Base-by-base conservation (phyloP, 2,888 invertebrate genomes). In the Synergus itoensis region DNA sequence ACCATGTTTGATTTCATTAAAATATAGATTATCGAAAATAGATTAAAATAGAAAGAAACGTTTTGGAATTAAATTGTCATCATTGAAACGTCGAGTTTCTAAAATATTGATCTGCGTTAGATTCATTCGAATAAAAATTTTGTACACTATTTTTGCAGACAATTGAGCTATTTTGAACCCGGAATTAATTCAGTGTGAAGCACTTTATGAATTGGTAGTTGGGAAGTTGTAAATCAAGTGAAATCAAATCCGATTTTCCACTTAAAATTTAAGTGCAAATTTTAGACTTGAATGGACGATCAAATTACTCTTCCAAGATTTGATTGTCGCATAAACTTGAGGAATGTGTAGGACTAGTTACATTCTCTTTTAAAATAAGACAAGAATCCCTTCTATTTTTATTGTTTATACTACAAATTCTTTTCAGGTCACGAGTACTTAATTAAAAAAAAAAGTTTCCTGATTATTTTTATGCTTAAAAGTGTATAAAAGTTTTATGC, bases 181-280 rank as follows among this genome's bases (percentile, higher is more conserved):
- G n/a, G 9, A n/a, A 53, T 53, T 53, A n/a, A n/a, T 53, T 18
- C 9, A 9, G 2, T 14, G 9, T n/a, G 9, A 18, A 53, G 4
- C 8, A 53, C n/a, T 53, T 53, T 53, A n/a, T 12, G 1, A 53
- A n/a, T 0, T 53, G 53, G n/a, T 53, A 53, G n/a, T 53, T 53
- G 53, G 1, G 1, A 53, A 53, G 53, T 8, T 53, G n/a, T 53
- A 8, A 12, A 53, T 53, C 4, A 1, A n/a, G 53, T 53, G 53
- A 53, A 53, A n/a, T 53, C n/a, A 8, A 53, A 53, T 53, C 53
- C n/a, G n/a, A 53, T n/a, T 53, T 53, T 53, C 53, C 53, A 53
- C 53, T 53, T 18, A 53, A n/a, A 9, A 8, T 18, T 53, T n/a
- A 53, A 53, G 53, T 53, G 53, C 53, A 18, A 53, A n/a, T 53